A percentile compares a stretch with the other conserved stretches of the same genome.
These are phyloP conservation scores for Bergia sp. DNA, from an alignment of 92 coral and sea anemone genomes.

Conservation along the genomic window DNA sequence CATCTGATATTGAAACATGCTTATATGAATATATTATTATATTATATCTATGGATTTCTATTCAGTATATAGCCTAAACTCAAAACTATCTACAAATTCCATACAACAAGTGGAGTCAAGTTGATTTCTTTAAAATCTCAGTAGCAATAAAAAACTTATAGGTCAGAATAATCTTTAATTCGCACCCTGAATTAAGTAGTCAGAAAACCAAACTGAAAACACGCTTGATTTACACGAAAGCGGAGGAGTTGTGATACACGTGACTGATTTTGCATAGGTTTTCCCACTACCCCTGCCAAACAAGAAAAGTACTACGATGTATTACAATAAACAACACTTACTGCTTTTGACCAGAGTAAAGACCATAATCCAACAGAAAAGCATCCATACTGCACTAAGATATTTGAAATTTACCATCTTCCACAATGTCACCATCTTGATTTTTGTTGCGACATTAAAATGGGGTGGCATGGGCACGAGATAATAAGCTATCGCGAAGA, in stretches of 20 bases:
- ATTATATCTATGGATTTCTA: no score
- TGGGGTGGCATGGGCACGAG: constrained; percentile 5
- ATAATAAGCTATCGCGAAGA: neutral
- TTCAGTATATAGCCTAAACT: no score
- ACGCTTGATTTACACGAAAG: no score
- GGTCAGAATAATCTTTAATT: no score
- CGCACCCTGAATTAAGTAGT: neutral
- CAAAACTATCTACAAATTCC: no score
- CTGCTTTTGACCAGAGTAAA: neutral
- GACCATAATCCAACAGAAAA: constrained; percentile 11
- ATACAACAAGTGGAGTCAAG: no score
- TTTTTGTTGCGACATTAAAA: neutral
- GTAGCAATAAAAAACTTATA: no score
- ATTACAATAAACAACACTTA: constrained; percentile 6
- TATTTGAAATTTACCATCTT: neutral
- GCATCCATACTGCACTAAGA: neutral
- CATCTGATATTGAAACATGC: no score
- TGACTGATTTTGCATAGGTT: neutral
- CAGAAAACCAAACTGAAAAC: neutral
- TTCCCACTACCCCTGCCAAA: neutral
- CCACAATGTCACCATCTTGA: neutral
- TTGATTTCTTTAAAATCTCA: no score
- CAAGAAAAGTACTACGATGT: neutral
- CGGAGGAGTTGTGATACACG: constrained; percentile 1
- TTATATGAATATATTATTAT: no score